Percentiles rank a stretch among this genome's conserved stretches.
phyloP scores from a whole-genome alignment of 2,797 vertebrate species.

The Mionectes olivaceus region DNA sequence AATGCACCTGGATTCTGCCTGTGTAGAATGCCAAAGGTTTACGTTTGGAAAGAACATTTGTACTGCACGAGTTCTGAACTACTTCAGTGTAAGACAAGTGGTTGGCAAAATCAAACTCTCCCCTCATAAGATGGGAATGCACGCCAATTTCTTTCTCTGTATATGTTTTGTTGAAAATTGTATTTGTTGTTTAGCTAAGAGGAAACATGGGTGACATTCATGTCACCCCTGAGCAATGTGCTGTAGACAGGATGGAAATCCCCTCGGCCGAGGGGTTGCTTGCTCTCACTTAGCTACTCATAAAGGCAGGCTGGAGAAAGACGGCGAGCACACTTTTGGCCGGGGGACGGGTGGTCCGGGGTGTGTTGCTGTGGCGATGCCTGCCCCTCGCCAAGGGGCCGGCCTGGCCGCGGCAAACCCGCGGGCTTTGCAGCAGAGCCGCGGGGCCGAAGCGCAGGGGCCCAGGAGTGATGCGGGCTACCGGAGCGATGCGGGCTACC shows the following conservation, averaged over 20 bases:
- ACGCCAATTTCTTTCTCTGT: neutral
- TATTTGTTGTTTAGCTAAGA: neutral
- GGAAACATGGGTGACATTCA: neutral
- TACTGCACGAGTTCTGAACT: neutral
- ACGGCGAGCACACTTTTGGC: rapidly evolving
- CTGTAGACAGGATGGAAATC: neutral
- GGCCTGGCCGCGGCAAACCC: neutral
- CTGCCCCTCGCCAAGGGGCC: rapidly evolving
- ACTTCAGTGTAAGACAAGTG: neutral
- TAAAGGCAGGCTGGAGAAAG: neutral
- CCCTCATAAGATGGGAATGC: neutral
- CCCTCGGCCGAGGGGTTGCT: rapidly evolving
- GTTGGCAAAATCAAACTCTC: neutral
- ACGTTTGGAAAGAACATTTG: neutral
- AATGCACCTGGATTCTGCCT: neutral
- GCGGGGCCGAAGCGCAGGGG: neutral
- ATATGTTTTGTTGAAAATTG: neutral
- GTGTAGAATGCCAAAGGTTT: neutral
- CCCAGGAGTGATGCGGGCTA: rapidly evolving
- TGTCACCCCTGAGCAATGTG: neutral
- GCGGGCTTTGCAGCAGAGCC: rapidly evolving
- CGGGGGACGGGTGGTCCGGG: rapidly evolving
- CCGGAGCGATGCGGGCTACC: neutral
- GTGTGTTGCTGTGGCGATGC: neutral
- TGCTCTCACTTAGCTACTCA: rapidly evolving